Evolutionary conservation across 1,140 invertebrate genomes (phyloP).

Genomic region (Plodia interpunctella): DNA sequence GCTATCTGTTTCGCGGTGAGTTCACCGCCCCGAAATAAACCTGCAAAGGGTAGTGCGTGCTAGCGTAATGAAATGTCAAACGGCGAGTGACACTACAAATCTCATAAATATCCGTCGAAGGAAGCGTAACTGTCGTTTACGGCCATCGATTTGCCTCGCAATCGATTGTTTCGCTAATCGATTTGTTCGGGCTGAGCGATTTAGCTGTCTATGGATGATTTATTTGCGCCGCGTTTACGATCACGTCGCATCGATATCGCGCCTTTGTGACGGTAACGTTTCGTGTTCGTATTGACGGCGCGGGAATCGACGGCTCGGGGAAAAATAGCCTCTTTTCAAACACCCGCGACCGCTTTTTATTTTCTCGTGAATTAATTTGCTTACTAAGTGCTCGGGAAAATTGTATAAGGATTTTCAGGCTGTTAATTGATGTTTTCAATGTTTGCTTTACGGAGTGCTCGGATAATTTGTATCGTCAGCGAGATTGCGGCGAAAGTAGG

Average conservation of each 20-base stretch:
- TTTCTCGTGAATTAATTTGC: conserved; percentile 55
- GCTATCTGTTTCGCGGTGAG: conserved; percentile 2
- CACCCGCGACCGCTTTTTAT: conserved; percentile 37
- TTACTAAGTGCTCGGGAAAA: conserved; percentile 39
- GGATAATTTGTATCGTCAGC: conserved; percentile 29
- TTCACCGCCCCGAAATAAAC: not conserved
- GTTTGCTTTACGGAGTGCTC: conserved; percentile 37
- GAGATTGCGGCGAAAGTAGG: conserved; percentile 15
- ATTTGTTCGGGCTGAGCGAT: conserved; percentile 33
- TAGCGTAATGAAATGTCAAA: conserved; percentile 3
- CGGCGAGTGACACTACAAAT: not conserved
- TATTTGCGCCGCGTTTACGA: conserved; percentile 48
- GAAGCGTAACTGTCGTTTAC: not conserved
- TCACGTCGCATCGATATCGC: conserved; percentile 43
- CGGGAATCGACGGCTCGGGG: conserved; percentile 35
- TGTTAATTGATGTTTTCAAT: conserved; percentile 36
- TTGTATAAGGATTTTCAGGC: conserved; percentile 35
- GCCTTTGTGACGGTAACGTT: conserved; percentile 42
- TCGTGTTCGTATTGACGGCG: conserved; percentile 22
- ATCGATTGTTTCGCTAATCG: conserved; percentile 10
- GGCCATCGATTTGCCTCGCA: conserved; percentile 28
- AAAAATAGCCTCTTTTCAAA: conserved; percentile 51
- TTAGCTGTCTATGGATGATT: conserved; percentile 44
- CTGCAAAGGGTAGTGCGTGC: conserved; percentile 10
- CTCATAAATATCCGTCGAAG: not conserved